These are phyloP conservation scores for Hydriomena furcata DNA, from an alignment of 2,888 invertebrate species.

Conservation along the genomic window DNA sequence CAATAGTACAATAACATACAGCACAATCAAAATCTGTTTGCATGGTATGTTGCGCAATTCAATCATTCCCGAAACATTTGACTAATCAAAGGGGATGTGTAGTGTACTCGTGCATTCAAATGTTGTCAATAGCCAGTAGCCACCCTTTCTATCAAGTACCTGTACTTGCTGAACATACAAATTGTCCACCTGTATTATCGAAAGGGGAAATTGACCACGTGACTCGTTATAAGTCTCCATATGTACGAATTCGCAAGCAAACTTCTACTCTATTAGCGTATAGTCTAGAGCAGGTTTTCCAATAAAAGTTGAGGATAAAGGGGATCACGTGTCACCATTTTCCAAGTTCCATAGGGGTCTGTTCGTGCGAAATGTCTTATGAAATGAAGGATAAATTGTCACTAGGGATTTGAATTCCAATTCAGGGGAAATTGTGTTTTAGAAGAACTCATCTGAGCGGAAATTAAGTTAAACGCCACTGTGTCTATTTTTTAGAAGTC, in stretches of 20 bases:
- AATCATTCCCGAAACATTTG: conserved; percentile 13
- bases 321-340: conserved; percentile 50
- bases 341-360: conserved; percentile 55
- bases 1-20: neutral
- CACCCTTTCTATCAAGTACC: conserved; percentile 20
- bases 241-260: conserved; percentile 22
- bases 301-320: conserved; percentile 22
- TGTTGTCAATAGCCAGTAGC: conserved; percentile 35
- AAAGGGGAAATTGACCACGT: conserved; percentile 63
- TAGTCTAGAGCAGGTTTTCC: conserved; percentile 35
- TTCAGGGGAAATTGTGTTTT: conserved; percentile 34
- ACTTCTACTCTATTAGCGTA: conserved; percentile 31
- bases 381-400: conserved; percentile 63
- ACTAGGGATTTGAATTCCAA: conserved; percentile 45
- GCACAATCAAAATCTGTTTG: conserved; percentile 4
- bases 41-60: conserved; percentile 10
- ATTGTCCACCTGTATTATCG: conserved; percentile 33
- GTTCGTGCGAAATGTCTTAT: conserved; percentile 63
- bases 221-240: conserved; percentile 35
- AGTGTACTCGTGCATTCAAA: conserved; percentile 20
- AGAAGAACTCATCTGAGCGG: conserved; percentile 17
- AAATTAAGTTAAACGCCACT: conserved; percentile 23
- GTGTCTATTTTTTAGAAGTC: too few relatives aligned
- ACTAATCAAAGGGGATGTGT: conserved; percentile 17
- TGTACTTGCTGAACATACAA: conserved; percentile 18